Evolutionary conservation across 2,113 vertebrate species (phyloP), one percentile per base, ranked within the genome.

Genomic region (Silurus meridionalis): DNA sequence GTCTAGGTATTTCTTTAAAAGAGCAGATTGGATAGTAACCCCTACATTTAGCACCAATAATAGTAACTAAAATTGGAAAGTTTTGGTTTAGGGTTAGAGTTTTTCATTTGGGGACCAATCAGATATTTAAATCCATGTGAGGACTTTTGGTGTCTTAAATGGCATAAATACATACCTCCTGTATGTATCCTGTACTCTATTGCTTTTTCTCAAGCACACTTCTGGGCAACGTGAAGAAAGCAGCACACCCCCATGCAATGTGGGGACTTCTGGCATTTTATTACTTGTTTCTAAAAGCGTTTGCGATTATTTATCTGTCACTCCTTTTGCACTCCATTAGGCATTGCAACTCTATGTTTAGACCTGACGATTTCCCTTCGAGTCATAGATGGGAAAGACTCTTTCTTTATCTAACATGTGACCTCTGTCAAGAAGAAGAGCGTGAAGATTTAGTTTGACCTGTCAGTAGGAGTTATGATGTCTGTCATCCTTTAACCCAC

Each of bases 301-400:
- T 61, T 74, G 28, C 46, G 63, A 53, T 37, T 63, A 80, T 72
- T 48, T 66, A 25, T 67, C 46, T 58, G 61, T 63, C 37, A 58
- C 17, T 13, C 77, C 77, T n/a, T 48, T 25, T 28, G 21, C 80
- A 66, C 80, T 28, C 60, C 17, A 80, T 71, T 77, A 77, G 71
- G 72, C 83, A 84, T 15, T 17, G 8, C 55, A 57, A 55, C 66
- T 28, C 55, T 72, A 74, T 82, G 66, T 82, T 86, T 74, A 86
- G 60, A 74, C 15, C 78, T 52, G 46, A 74, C 19, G n/a, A 23
- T 58, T 82, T 67, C n/a, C 52, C n/a, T 15, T 13, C 37, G 61
- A 72, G 71, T 79, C 60, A 37, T 80, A 37, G 72, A 79, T 80
- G 82, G 85, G 69, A 86, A 79, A 57, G 46, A 15, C 11, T 72